These are phyloP conservation scores for Ceramica pisi DNA, from an alignment of 2,888 invertebrate genomes.

Conservation along the genomic window DNA sequence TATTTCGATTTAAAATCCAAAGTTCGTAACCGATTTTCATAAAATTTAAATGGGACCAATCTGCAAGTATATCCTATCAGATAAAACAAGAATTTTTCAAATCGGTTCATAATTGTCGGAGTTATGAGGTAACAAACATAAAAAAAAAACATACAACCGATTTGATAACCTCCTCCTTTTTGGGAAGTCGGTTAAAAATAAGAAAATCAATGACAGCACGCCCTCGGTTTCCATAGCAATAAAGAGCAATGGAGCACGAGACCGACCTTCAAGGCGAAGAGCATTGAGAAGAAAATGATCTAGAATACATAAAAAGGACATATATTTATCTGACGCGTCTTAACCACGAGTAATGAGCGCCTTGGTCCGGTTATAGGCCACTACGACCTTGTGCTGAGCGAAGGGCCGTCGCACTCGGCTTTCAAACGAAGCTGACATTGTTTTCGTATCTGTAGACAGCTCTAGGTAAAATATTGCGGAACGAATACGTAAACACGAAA, in stretches of 20 bases:
- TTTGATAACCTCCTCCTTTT: no score
- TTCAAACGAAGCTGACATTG: conserved; percentile 43
- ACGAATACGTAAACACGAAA: conserved; percentile 55
- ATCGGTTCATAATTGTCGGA: no score
- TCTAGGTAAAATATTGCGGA: conserved; percentile 60
- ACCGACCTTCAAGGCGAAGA: conserved; percentile 18
- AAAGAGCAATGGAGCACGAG: conserved; percentile 21
- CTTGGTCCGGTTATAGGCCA: conserved; percentile 64
- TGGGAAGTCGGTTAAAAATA: no score
- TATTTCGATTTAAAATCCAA: no score
- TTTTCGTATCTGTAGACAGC: conserved; percentile 58
- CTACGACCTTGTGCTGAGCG: conserved; percentile 56
- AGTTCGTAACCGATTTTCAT: no score
- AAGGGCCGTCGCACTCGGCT: conserved; percentile 70
- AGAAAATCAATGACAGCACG: neutral
- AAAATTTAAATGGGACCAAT: no score
- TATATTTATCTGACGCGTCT: conserved; percentile 39
- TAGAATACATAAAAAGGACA: conserved; percentile 50
- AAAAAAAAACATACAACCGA: no score
- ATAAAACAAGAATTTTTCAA: no score
- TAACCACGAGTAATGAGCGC: conserved; percentile 51
- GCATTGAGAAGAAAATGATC: conserved; percentile 33
- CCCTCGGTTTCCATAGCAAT: conserved; percentile 31
- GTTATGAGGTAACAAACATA: no score
- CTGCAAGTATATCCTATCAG: no score